Evolutionary conservation across 2,888 invertebrate species (phyloP).

Genomic region (Diarsia rubi): DNA sequence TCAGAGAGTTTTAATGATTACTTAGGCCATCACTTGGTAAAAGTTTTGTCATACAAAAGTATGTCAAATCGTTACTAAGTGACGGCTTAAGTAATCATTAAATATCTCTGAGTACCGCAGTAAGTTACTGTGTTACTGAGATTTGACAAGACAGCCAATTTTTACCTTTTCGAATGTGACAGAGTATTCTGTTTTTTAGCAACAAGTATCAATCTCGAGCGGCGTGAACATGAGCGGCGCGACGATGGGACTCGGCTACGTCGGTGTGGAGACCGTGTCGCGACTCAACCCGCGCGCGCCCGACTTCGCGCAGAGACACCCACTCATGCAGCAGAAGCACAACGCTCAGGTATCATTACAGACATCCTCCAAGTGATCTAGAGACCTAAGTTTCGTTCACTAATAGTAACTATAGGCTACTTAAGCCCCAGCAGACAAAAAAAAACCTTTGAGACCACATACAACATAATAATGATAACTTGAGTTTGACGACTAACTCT

Average conservation of each 20-base stretch:
- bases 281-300: conserved; percentile 89
- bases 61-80: too few relatives aligned
- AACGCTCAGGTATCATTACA: conserved; percentile 78
- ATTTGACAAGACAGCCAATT: neutral
- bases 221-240: conserved; percentile 64
- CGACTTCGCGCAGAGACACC: conserved; percentile 87
- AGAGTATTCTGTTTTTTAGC: conserved; percentile 30
- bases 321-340: conserved; percentile 82
- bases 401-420: neutral
- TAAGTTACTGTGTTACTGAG: neutral
- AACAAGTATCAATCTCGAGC: conserved; percentile 81
- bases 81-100: too few relatives aligned
- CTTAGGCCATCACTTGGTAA: too few relatives aligned
- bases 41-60: too few relatives aligned
- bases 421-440: neutral
- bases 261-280: conserved; percentile 84
- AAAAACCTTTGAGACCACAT: neutral
- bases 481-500: neutral
- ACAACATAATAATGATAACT: neutral
- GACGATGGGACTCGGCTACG: conserved; percentile 72
- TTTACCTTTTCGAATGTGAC: neutral
- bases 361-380: neutral
- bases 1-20: too few relatives aligned
- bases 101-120: too few relatives aligned
- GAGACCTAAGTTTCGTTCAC: neutral